Evolutionary conservation across 2,888 invertebrate genomes (phyloP), one percentile per base, ranked within the genome.

Genomic region (Hirtodrosophila histrioides): DNA sequence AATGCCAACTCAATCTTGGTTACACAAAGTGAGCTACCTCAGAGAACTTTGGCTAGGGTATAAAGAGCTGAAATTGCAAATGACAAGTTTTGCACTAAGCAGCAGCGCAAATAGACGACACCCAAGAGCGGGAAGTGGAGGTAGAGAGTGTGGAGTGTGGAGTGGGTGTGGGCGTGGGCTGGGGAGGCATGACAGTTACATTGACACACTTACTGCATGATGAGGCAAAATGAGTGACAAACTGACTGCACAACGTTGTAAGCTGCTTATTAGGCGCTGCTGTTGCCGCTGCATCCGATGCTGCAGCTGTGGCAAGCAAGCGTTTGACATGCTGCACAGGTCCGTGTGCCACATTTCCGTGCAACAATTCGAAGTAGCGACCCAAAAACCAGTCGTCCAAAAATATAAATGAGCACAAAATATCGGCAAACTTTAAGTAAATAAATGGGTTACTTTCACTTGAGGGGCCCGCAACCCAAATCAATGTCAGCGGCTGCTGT

Each of bases 131-230:
- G 17, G n/a, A 12, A 17, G 7, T 23, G 31, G 23, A 31, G 11
- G 23, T 12, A n/a, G 48, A 9, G 17, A 40, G 36, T 48, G 37
- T 17, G 29, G 37, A 2, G n/a, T 35, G 27, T 12, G 12, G 46
- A 27, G 37, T 40, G 23, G 35, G 7, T 24, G 31, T 35, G 44
- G 43, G 23, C 11, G 31, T 10, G 51, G 31, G 36, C 46, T 7
- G 3, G 7, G 69, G 12, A 36, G 45, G 79, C 54, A 62, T 69
- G 63, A 67, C 72, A 67, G 68, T 70, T 87, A 68, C 84, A 85
- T 87, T 85, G 84, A 85, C 87, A 87, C 69, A 87, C 84, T 85
- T 85, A 85, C 83, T 87, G 86, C 85, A 87, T 85, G 84, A 87
- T 87, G 85, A 85, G 78, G 84, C 87, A 85, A 85, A 85, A 82